These are phyloP conservation scores for Alsophila aescularia DNA, from an alignment of 2,888 invertebrate species.

Conservation along the genomic window DNA sequence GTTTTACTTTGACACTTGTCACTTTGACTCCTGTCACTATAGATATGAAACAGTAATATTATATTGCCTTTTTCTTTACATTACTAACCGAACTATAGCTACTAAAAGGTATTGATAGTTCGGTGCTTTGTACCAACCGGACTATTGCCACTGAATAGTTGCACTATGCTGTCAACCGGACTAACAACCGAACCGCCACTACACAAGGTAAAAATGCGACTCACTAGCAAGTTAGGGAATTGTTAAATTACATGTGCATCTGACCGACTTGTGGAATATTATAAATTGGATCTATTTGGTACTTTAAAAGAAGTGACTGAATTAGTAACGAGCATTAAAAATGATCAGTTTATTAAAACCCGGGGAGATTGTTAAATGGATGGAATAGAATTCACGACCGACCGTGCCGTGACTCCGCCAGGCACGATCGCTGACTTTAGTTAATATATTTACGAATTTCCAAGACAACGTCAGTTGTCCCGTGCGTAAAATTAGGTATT, in stretches of 20 bases:
- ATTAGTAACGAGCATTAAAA: neutral
- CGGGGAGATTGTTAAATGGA: slow-evolving; percentile 2
- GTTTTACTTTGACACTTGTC: no score
- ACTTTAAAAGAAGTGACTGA: slow-evolving; percentile 23
- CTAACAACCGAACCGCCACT: no score
- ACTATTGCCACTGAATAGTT: no score
- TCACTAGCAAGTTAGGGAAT: neutral
- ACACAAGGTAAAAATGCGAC: no score
- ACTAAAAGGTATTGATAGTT: no score
- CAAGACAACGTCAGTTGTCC: slow-evolving; percentile 6
- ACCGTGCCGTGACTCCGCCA: slow-evolving; percentile 15
- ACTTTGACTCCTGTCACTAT: no score
- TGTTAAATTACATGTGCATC: neutral
- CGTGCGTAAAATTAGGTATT: slow-evolving; percentile 8
- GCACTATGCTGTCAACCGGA: no score
- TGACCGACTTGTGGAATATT: neutral
- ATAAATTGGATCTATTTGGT: neutral
- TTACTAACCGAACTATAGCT: no score
- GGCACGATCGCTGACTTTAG: neutral
- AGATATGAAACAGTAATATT: no score
- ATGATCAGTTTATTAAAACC: neutral
- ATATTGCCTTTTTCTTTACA: no score
- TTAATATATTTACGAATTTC: slow-evolving; percentile 16
- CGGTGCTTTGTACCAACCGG: no score
- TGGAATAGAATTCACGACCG: slow-evolving; percentile 10